Evolutionary conservation across 2,797 vertebrate genomes (phyloP).

Genomic region (Morus bassanus): DNA sequence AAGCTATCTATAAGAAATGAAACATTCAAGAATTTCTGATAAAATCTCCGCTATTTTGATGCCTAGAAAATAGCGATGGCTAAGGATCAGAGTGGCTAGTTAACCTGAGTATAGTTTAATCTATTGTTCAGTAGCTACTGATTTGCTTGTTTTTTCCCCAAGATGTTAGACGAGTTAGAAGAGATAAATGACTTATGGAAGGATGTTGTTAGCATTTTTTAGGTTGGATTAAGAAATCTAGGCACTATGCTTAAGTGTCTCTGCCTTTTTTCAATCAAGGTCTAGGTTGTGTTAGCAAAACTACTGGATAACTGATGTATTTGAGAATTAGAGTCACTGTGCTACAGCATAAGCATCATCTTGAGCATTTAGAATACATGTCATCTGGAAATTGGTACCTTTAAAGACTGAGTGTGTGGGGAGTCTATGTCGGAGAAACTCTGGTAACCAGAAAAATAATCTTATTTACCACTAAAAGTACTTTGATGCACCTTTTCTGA

Average conservation of each 20-base stretch:
- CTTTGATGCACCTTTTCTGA: not conserved
- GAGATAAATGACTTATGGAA: not conserved
- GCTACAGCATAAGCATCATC: not conserved
- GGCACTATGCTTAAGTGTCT: not conserved
- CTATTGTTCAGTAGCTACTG: not conserved
- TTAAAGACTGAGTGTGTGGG: not conserved
- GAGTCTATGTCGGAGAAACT: not conserved
- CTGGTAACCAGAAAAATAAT: not conserved
- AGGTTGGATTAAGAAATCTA: not conserved
- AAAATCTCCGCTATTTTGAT: not conserved
- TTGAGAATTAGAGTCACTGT: not conserved
- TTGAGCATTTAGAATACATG: not conserved
- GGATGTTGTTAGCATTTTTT: not conserved
- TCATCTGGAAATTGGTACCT: not conserved
- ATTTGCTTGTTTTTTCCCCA: not conserved
- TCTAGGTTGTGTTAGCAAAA: not conserved
- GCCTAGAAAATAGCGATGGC: not conserved
- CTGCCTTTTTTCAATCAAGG: not conserved
- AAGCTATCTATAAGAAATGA: not conserved
- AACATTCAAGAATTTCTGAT: not conserved
- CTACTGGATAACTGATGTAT: not conserved
- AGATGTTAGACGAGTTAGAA: not conserved
- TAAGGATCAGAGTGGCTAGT: not conserved
- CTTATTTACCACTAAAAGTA: not conserved
- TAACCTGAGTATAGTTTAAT: not conserved